Percentiles rank a stretch among this genome's conserved stretches.
Evolutionary conservation across 2,888 invertebrate species (phyloP).

Genomic region (Coleophora flavipennella): DNA sequence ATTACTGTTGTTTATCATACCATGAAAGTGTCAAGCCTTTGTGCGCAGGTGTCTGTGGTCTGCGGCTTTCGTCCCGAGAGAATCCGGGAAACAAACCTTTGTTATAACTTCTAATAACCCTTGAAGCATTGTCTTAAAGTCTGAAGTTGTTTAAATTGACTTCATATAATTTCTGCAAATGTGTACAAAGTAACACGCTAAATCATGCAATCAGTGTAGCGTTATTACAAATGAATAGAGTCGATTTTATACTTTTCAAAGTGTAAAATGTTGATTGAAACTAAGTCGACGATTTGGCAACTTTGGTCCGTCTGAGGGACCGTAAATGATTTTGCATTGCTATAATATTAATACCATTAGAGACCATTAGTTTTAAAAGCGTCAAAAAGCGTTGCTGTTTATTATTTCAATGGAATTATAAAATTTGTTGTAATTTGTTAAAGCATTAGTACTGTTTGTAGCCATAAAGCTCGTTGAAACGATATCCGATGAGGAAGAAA

Average conservation of each 20-base stretch:
- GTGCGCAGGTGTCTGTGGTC: conserved; percentile 46
- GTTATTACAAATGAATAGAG: conserved; percentile 23
- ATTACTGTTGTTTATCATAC: conserved; percentile 36
- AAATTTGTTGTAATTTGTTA: neutral
- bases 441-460: too few species aligned
- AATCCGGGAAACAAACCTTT: conserved; percentile 7
- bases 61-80: conserved; percentile 31
- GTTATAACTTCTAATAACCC: conserved; percentile 1
- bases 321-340: conserved; percentile 21
- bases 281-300: conserved; percentile 21
- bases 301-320: conserved; percentile 24
- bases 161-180: conserved; percentile 11
- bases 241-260: conserved; percentile 14
- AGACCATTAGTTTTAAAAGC: too few species aligned
- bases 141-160: conserved; percentile 15
- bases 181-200: conserved; percentile 20
- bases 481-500: too few species aligned
- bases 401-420: neutral
- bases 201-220: conserved; percentile 20
- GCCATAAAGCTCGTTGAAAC: too few species aligned
- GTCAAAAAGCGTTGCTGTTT: conserved; percentile 5
- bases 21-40: conserved; percentile 33
- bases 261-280: conserved; percentile 8
- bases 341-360: too few species aligned
- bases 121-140: conserved; percentile 7